Conservation (phyloP, 2,797 vertebrate genomes). For the Alexandromys oeconomus region DNA sequence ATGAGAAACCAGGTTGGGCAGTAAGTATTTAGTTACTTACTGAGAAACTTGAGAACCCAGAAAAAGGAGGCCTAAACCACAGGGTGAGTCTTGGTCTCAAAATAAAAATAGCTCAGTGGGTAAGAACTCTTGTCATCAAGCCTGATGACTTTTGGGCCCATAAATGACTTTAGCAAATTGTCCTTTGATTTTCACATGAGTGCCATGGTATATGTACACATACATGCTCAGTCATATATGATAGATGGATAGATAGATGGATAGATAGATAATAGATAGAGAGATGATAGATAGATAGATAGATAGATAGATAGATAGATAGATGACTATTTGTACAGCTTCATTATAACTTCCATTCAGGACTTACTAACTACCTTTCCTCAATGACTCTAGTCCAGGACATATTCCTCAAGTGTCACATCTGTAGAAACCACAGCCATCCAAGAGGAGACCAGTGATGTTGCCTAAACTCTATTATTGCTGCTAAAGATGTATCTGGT, state of each 20-base stretch:
- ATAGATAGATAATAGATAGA: not conserved
- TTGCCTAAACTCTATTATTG: not conserved
- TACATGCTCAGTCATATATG: not conserved
- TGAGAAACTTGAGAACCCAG: not conserved
- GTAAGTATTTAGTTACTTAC: not conserved
- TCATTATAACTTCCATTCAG: not conserved
- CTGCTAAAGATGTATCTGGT: not conserved
- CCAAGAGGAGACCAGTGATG: not conserved
- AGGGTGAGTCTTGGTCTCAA: not conserved
- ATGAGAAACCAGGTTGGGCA: not conserved
- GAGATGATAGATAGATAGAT: not conserved
- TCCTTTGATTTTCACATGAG: not conserved
- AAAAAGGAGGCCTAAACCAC: not conserved
- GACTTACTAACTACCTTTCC: not conserved
- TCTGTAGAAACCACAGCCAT: not conserved
- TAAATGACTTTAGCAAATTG: not conserved
- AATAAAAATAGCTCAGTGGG: not conserved
- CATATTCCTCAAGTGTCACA: not conserved
- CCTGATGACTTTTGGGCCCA: not conserved
- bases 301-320: not conserved
- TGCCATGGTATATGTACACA: not conserved
- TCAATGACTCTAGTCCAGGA: not conserved
- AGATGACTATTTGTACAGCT: not conserved
- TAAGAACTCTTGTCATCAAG: not conserved
- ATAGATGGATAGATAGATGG: not conserved